Evolutionary conservation across 2,113 vertebrate species (phyloP), one percentile per base, ranked within the genome.

Genomic region (Vimba vimba): DNA sequence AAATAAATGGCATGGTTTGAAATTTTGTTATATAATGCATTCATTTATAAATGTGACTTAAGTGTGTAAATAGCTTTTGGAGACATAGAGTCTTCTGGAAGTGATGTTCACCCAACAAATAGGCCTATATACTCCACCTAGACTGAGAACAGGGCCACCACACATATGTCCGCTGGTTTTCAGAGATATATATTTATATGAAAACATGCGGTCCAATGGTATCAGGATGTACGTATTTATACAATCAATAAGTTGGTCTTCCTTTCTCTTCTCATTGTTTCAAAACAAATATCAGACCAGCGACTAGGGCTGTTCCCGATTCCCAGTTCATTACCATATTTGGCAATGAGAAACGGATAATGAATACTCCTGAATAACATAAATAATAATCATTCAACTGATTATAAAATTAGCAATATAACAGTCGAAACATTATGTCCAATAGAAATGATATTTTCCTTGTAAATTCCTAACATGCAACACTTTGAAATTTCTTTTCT

Each of bases 141-240:
- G 0, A 25, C 27, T 27, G 47, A 19, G 11, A 12, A 47, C 43
- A 0, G 6, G 3, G 6, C 11, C 27, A n/a, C 45, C 6, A 19
- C 30, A 30, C 74, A 74, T 27, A 21, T 27, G 62, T 36, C 8
- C 1, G 2, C 60, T 68, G 15, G 4, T 52, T 50, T 9, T 66
- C 23, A 43, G 21, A 64, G 36, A 25, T 4, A 69, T 47, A 47
- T 82, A 47, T 82, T 82, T 69, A 69, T 68, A 36, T 82, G 80
- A 55, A 82, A 82, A 82, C 80, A 69, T 7, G 27, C 9, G 8
- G 17, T 52, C 45, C 17, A 10, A 33, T n/a, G 79, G 25, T 33
- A 19, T 68, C 62, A 82, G 15, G 45, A 82, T 82, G 27, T 68
- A 82, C 45, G 6, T 82, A 52, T 82, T 68, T 82, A 82, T 50